Evolutionary conservation across 2,113 vertebrate species (phyloP).

Genomic region (Promerops cafer): DNA sequence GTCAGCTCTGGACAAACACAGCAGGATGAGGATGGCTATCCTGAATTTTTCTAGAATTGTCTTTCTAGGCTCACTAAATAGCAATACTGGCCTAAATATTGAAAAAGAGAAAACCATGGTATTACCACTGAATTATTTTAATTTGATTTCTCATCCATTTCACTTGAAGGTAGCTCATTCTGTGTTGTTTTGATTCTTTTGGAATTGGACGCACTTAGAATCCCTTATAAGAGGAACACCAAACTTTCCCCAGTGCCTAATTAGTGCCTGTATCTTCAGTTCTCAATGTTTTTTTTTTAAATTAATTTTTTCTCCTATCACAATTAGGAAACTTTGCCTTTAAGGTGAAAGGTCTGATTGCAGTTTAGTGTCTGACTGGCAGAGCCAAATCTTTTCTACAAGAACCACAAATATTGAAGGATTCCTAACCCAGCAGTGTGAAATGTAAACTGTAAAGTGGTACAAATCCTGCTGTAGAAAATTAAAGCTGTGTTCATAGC

Average conservation of each 20-base stretch:
- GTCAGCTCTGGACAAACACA: background rate
- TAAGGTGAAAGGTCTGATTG: background rate
- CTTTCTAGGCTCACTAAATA: background rate
- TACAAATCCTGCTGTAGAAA: background rate
- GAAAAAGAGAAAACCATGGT: background rate
- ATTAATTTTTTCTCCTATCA: background rate
- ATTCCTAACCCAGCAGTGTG: background rate
- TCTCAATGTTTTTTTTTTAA: background rate
- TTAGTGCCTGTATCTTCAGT: background rate
- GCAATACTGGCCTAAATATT: background rate
- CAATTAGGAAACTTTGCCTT: background rate
- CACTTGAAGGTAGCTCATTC: background rate
- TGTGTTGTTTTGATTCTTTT: background rate
- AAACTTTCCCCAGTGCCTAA: background rate
- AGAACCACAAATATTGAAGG: background rate
- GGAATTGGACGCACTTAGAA: background rate
- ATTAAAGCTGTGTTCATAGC: background rate
- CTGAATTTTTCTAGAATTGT: background rate
- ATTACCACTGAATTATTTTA: background rate
- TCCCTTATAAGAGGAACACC: background rate
- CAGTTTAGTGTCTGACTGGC: background rate
- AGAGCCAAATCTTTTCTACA: background rate
- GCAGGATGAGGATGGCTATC: background rate
- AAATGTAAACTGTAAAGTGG: background rate
- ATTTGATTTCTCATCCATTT: background rate